A percentile compares a stretch with the other conserved stretches of the same genome.
Evolutionary conservation across 2,888 invertebrate species (phyloP).

Genomic region (Limnephilus auricula): DNA sequence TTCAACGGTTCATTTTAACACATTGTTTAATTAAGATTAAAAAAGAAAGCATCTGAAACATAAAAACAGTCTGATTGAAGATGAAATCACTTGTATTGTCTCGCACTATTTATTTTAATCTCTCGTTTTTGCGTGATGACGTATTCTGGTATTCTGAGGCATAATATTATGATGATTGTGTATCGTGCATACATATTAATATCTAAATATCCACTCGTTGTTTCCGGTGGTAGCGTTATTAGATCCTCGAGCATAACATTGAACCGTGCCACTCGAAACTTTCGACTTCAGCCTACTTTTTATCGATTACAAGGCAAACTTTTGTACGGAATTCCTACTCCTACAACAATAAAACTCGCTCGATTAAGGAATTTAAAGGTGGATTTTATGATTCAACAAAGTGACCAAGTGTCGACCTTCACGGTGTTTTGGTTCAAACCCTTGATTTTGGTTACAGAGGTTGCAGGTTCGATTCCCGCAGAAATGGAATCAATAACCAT

Average conservation of each 20-base stretch:
- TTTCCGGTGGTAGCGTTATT: constrained; percentile 2
- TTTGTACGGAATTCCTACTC: neutral
- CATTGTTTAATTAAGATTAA: too few relatives aligned
- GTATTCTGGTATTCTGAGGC: neutral
- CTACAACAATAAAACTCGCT: neutral
- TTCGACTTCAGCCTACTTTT: constrained; percentile 30
- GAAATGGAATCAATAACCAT: neutral
- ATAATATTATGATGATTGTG: neutral
- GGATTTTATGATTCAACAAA: neutral
- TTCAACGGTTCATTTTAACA: too few relatives aligned
- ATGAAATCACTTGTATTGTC: neutral
- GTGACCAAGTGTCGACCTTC: neutral
- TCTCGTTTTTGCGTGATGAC: neutral
- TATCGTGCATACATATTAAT: constrained; percentile 7
- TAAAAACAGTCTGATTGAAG: neutral
- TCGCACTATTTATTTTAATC: constrained; percentile 3
- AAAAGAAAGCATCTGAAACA: neutral
- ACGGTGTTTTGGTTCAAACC: neutral
- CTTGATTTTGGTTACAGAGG: neutral
- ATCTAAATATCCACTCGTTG: neutral
- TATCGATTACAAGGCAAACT: constrained; percentile 22
- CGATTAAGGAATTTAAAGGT: neutral
- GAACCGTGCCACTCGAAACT: neutral
- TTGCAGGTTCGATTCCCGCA: neutral
- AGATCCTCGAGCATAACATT: constrained; percentile 28